Evolutionary conservation across 1,140 invertebrate genomes (phyloP).

Genomic region (Diplogasteroides magnus): DNA sequence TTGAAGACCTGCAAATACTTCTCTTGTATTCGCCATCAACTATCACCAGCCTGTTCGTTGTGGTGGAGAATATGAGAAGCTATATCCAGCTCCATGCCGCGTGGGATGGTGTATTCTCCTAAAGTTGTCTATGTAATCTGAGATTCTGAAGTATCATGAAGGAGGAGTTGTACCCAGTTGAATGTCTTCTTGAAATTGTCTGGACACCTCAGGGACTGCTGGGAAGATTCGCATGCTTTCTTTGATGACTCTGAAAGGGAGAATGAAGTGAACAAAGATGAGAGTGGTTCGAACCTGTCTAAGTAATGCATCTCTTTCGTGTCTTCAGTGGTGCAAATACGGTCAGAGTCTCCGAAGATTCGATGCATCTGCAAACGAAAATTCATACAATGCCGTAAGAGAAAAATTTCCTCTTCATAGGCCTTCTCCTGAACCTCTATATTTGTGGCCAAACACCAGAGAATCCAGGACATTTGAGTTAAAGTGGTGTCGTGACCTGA

Average conservation of each 20-base stretch:
- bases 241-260: too few species aligned
- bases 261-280: too few species aligned
- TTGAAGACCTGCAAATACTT: slow-evolving; percentile 73
- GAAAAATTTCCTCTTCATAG: slow-evolving; percentile 73
- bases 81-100: slow-evolving; percentile 66
- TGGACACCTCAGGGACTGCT: slow-evolving; percentile 66
- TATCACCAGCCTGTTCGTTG: too few species aligned
- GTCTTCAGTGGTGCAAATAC: slow-evolving; percentile 71
- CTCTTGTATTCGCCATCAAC: too few species aligned
- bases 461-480: too few species aligned
- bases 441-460: too few species aligned
- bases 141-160: too few species aligned
- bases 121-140: slow-evolving; percentile 6
- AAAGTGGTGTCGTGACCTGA: slow-evolving; percentile 56
- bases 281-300: too few species aligned
- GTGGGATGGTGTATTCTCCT: slow-evolving; percentile 62
- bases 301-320: slow-evolving; percentile 75
- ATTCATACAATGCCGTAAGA: slow-evolving; percentile 69
- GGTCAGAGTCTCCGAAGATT: slow-evolving; percentile 62
- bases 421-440: slow-evolving; percentile 67
- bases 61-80: slow-evolving; percentile 68
- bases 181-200: slow-evolving; percentile 68
- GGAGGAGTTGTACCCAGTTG: slow-evolving; percentile 51
- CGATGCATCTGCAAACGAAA: background rate
- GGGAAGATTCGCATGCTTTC: slow-evolving; percentile 68